Base-by-base conservation (phyloP, 2,113 vertebrate genomes). In the Pygathrix nemaeus region DNA sequence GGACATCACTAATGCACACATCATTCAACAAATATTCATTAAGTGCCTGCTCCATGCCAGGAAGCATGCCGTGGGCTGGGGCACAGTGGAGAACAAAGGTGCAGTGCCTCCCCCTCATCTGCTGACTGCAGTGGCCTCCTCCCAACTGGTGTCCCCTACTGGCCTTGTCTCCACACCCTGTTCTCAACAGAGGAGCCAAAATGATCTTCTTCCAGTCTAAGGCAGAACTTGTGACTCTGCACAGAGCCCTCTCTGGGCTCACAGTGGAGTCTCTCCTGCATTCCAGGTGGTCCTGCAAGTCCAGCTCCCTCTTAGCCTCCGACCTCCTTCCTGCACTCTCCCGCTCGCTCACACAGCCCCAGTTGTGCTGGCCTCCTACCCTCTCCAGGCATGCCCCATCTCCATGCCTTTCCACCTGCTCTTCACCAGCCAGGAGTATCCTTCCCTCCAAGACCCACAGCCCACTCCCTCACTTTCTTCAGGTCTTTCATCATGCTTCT, bases 331-430 rank as follows among this genome's bases (percentile, higher is more conserved):
- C 75, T 8, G 5, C 9, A 0, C 32, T 8, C 23, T 5, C 12
- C 30, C n/a, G 8, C 43, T 6, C 3, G 1, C 14, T 38, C 76
- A 25, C 2, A 0, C 55, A 45, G 50, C 52, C 17, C 23, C 48
- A 2, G 76, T 16, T 30, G n/a, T 35, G n/a, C 82, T 30, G 40
- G 38, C 13, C 14, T 48, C 79, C 80, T 55, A 1, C 20, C 30
- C 3, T 18, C 9, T 8, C 64, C 57, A 68, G 48, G 61, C 35
- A 35, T 0, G 0, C 3, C 21, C 1, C 57, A 55, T 23, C 16
- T 13, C 20, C 0, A 8, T 2, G 27, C n/a, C 61, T 25, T 6
- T 45, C 21, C 45, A 23, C 82, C 18, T 45, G 27, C 38, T 38
- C 12, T 18, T 57, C 16, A 38, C 5, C 0, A 1, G 32, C 52